phyloP scores from a whole-genome alignment of 2,888 invertebrate species.

The Zootermopsis nevadensis region DNA sequence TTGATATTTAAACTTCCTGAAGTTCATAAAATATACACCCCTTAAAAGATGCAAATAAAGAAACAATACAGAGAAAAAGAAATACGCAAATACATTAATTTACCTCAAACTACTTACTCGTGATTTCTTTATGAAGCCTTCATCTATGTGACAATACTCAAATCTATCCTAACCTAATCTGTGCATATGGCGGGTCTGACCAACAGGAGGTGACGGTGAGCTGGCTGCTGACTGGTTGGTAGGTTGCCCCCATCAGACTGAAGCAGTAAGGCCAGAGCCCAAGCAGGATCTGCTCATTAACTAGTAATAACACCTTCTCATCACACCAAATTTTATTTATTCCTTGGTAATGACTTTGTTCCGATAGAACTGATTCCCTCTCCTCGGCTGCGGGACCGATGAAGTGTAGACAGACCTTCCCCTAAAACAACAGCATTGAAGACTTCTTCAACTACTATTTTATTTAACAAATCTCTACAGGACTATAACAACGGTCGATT shows the following conservation, averaged over 20 bases:
- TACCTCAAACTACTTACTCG: constrained; percentile 38
- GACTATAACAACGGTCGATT: too few species aligned
- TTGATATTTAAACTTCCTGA: not conserved
- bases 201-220: constrained; percentile 32
- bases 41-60: constrained; percentile 27
- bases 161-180: constrained; percentile 30
- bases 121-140: constrained; percentile 37
- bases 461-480: too few species aligned
- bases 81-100: constrained; percentile 22
- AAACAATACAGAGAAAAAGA: constrained; percentile 32
- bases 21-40: constrained; percentile 32
- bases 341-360: constrained; percentile 65
- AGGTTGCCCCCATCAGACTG: not conserved
- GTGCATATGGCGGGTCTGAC: constrained; percentile 28
- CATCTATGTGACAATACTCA: constrained; percentile 16
- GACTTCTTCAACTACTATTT: not conserved
- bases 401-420: constrained; percentile 75
- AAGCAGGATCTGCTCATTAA: constrained; percentile 15
- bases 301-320: constrained; percentile 27
- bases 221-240: constrained; percentile 25
- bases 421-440: constrained; percentile 45
- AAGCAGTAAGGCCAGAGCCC: constrained; percentile 13
- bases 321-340: constrained; percentile 42
- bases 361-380: constrained; percentile 82
- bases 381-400: constrained; percentile 84